A percentile compares a stretch with the other conserved stretches of the same genome.
Conservation (phyloP, 2,113 vertebrate genomes). For the Pimephales promelas region DNA sequence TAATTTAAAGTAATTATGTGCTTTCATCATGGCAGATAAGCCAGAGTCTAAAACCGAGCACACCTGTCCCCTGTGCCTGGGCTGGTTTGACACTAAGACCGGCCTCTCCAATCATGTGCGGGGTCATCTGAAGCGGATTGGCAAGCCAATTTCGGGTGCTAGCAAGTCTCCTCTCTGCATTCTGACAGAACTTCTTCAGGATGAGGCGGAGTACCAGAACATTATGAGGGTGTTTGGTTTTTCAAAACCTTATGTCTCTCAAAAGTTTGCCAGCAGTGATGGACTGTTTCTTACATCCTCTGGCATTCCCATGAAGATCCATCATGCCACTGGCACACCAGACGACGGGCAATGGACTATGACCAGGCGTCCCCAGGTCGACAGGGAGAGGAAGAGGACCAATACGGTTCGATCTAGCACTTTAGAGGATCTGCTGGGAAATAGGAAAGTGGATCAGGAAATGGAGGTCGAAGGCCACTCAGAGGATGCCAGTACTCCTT, state of each 20-base stretch:
- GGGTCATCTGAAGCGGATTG: conserved; percentile 91
- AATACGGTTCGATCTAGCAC: conserved; percentile 79
- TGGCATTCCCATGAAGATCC: conserved; percentile 83
- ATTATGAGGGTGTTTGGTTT: conserved; percentile 85
- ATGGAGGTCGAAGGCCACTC: conserved; percentile 75
- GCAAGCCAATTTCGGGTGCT: conserved; percentile 83
- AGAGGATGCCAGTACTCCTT: conserved; percentile 83
- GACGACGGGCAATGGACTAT: conserved; percentile 57
- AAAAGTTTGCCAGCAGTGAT: conserved; percentile 80
- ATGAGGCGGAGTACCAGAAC: conserved; percentile 84
- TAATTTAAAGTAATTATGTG: not conserved
- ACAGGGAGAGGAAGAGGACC: conserved; percentile 72
- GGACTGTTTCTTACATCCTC: conserved; percentile 81
- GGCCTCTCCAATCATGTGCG: conserved; percentile 94
- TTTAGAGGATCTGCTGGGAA: conserved; percentile 88
- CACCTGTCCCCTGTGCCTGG: conserved; percentile 87
- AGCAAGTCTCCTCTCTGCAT: conserved; percentile 90
- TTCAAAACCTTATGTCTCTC: conserved; percentile 81
- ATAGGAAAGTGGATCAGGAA: conserved; percentile 82
- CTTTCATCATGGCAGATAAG: conserved; percentile 77
- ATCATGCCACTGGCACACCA: conserved; percentile 73
- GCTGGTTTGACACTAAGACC: conserved; percentile 93
- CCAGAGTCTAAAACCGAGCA: conserved; percentile 86
- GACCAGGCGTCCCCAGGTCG: conserved; percentile 72
- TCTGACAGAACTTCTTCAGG: conserved; percentile 90